Evolutionary conservation across 2,113 vertebrate species (phyloP), one percentile per base, ranked within the genome.

Genomic region (Chaetura pelagica): DNA sequence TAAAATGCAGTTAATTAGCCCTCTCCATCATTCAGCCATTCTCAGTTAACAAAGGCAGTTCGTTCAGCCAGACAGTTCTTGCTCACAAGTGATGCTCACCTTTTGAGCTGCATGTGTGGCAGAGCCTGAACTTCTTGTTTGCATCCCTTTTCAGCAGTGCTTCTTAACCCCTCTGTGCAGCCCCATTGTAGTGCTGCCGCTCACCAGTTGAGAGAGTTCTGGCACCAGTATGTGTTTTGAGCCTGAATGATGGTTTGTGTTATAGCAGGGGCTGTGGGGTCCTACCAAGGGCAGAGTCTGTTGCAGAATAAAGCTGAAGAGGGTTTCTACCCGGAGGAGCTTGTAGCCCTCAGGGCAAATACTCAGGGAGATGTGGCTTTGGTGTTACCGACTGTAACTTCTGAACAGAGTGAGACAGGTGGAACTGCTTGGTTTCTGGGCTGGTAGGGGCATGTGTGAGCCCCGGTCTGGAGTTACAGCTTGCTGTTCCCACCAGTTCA

Each of bases 1-100:
- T 96, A 91, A 96, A 92, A 92, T 52, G 48, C 52, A 90, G 93
- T 88, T 96, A 90, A 95, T 95, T 95, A 89, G 85, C 76, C 87
- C 52, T 67, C 90, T 95, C 87, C 84, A 86, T 96, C 87, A 74
- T 71, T 64, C 67, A 52, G 88, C 57, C 1, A 3, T 80, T 88
- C 64, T 84, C 10, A 2, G 48, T 59, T 87, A 94, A 93, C 92
- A 92, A 94, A 94, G 55, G 88, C 92, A 73, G 88, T 35, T 8
- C 2, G 7, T 85, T 85, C 67, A 83, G 84, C 62, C 88, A 84
- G 93, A 58, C 82, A 61, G 92, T 58, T 86, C 68, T 48, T 84
- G 87, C 92, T 94, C 78, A 51, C 44, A 83, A 91, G 87, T 58
- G 87, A 85, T 91, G 71, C 89, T 71, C 40, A 85, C 87, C 85